These are phyloP conservation scores for Digitonthophagus gazella DNA, from an alignment of 2,888 invertebrate genomes.

Conservation along the genomic window DNA sequence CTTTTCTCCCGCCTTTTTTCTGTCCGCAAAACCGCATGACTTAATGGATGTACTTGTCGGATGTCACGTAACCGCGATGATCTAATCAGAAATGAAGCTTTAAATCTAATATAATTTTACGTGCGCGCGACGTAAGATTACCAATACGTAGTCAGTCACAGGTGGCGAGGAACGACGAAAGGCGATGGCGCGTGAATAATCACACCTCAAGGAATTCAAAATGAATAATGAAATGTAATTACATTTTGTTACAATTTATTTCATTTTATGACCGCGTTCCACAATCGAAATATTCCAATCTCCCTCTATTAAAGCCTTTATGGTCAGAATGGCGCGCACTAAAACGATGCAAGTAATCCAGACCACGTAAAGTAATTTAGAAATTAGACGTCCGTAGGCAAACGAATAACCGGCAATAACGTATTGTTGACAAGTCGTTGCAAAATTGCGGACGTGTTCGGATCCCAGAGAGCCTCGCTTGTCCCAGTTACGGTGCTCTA, in stretches of 20 bases:
- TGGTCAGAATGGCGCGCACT: not conserved
- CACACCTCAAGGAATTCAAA: not conserved
- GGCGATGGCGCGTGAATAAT: not conserved
- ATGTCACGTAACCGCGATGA: too few species aligned
- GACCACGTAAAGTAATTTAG: not conserved
- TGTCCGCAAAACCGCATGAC: not conserved
- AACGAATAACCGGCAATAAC: not conserved
- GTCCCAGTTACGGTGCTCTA: slow-evolving; percentile 16
- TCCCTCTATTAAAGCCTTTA: not conserved
- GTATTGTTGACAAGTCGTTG: not conserved
- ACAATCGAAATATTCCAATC: not conserved
- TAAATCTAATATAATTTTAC: too few species aligned
- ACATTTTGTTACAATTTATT: not conserved
- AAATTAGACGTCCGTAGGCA: not conserved
- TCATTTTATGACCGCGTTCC: not conserved
- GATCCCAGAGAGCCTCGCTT: not conserved
- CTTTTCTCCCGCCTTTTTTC: not conserved
- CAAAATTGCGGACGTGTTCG: not conserved
- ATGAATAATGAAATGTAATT: not conserved
- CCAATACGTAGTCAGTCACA: too few species aligned
- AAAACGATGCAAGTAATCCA: not conserved
- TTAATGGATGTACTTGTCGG: too few species aligned
- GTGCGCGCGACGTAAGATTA: too few species aligned
- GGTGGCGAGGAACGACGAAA: not conserved
- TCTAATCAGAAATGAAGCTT: too few species aligned